A percentile compares a stretch with the other conserved stretches of the same genome.
phyloP scores from a whole-genome alignment of 1,140 invertebrate species.

The Heliconius hermathena region DNA sequence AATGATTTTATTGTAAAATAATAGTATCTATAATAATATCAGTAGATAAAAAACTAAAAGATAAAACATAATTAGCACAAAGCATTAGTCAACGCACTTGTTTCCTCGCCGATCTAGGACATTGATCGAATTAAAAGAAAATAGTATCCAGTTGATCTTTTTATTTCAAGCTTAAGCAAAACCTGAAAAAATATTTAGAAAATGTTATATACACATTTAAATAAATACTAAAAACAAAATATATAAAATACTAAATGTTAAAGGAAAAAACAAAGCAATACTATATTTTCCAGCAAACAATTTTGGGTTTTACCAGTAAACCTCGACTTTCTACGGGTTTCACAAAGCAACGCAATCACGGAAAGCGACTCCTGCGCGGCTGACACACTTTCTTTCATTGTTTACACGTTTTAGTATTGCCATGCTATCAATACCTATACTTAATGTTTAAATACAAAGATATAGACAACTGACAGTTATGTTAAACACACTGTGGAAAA shows the following conservation, averaged over 20 bases:
- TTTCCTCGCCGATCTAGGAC: background rate
- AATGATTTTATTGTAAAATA: background rate
- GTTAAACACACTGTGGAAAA: background rate
- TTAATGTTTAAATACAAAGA: background rate
- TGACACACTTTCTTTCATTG: conserved; percentile 55
- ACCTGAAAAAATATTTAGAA: too few relatives aligned
- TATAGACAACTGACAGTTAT: background rate
- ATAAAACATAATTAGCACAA: background rate
- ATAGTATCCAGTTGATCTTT: background rate
- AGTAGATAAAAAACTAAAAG: background rate
- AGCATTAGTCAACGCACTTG: background rate
- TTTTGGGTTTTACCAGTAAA: conserved; percentile 22
- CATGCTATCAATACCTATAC: conserved; percentile 21
- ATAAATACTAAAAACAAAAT: background rate
- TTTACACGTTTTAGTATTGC: conserved; percentile 41
- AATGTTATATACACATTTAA: background rate
- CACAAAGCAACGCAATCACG: conserved; percentile 43
- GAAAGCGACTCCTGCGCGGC: conserved; percentile 38
- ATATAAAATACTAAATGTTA: background rate
- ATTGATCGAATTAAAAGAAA: background rate
- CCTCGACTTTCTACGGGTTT: conserved; percentile 39
- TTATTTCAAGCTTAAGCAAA: too few relatives aligned
- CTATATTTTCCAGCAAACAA: conserved; percentile 2
- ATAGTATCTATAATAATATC: background rate
- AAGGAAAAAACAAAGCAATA: background rate